These are phyloP conservation scores for Diarsia brunnea DNA, from an alignment of 2,888 invertebrate genomes.

Conservation along the genomic window DNA sequence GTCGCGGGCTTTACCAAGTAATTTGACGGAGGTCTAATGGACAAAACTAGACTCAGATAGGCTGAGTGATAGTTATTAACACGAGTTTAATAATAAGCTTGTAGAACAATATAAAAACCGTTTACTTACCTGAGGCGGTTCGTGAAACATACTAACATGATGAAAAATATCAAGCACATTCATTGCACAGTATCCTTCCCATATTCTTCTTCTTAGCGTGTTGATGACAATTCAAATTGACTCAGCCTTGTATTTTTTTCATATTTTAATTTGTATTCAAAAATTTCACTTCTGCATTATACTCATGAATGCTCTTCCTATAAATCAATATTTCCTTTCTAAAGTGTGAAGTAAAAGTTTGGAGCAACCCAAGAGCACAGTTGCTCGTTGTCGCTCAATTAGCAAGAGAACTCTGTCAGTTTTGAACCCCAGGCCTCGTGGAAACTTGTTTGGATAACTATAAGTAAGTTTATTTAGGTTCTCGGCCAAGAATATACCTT, in stretches of 20 bases:
- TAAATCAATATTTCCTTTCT: constrained; percentile 3
- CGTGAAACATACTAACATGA: background rate
- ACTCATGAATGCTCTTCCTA: background rate
- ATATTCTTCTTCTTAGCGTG: no score
- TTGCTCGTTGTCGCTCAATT: constrained; percentile 47
- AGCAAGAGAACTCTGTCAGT: constrained; percentile 28
- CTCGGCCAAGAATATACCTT: background rate
- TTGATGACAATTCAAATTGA: no score
- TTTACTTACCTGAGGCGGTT: no score
- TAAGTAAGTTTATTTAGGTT: constrained; percentile 31
- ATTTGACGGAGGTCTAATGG: constrained; percentile 14
- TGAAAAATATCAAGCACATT: no score
- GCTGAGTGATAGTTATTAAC: background rate
- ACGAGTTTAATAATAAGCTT: background rate
- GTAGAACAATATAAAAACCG: no score
- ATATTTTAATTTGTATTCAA: background rate
- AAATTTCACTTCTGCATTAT: background rate
- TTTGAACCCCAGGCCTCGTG: constrained; percentile 1
- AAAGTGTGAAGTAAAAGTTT: constrained; percentile 40
- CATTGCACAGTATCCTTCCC: no score
- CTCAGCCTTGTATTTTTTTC: no score
- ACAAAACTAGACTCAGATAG: background rate
- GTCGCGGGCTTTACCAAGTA: background rate
- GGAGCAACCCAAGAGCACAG: constrained; percentile 2
- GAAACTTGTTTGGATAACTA: constrained; percentile 31